Base-by-base conservation (phyloP, 2,888 invertebrate genomes). In the Caenorhabditis japonica region DNA sequence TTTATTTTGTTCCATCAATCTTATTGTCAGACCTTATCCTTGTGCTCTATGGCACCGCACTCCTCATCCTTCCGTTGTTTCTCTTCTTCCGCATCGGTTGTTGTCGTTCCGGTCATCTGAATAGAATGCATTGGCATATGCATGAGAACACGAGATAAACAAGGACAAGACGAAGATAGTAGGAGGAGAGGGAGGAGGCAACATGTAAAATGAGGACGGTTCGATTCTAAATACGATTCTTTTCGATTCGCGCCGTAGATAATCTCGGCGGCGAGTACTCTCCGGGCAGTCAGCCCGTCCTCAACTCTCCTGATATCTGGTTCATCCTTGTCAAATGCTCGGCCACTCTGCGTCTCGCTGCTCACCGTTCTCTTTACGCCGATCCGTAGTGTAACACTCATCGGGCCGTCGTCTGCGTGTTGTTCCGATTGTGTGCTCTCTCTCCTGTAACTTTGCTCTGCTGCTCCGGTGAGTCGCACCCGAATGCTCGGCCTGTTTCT, bases 11-110 rank as follows among this genome's bases (percentile, higher is more conserved):
- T n/a, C n/a, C n/a, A n/a, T n/a, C n/a, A n/a, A n/a, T n/a, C n/a
- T n/a, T n/a, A n/a, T n/a, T n/a, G n/a, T n/a, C 39, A n/a, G n/a
- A 77, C 77, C 47, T 79, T 76, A 47, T 74, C 74, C 33, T 60
- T 70, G 49, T 79, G 79, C 25, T 79, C 77, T 17, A 23, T 52
- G 1, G 79, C 72, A 10, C 55, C 64, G 39, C 77, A 79, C 27
- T 71, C 66, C 23, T 79, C 79, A 30, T 70, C 59, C 38, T 72
- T 61, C 36, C 43, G 34, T 38, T 72, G 41, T 3, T 49, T 39
- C n/a, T 39, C 33, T 15, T 41, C 56, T 5, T 53, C 23, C 1
- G 36, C 46, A 19, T 27, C n/a, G 8, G 23, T 25, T 4, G 19
- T n/a, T 41, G 43, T 44, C 53, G 64, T 38, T 34, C 56, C 58